phyloP scores from a whole-genome alignment of 2,888 invertebrate genomes.

The Eupithecia subfuscata region DNA sequence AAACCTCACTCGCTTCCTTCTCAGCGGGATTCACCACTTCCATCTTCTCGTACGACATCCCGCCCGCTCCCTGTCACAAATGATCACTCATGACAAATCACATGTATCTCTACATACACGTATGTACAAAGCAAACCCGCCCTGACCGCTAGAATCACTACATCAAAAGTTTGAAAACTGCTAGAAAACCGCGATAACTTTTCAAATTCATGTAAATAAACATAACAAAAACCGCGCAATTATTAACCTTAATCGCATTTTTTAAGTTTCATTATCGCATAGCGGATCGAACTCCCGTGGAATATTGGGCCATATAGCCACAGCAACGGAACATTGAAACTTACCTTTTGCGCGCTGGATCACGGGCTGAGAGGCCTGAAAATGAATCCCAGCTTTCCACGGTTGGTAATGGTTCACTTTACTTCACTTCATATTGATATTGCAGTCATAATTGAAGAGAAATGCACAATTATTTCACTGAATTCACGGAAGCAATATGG shows the following conservation, averaged over 20 bases:
- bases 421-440: slow-evolving; percentile 78
- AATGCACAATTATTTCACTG: slow-evolving; percentile 79
- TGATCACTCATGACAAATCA: slow-evolving; percentile 78
- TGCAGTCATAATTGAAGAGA: slow-evolving; percentile 82
- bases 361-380: slow-evolving; percentile 61
- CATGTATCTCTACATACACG: slow-evolving; percentile 80
- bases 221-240: slow-evolving; percentile 85
- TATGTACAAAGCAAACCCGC: slow-evolving; percentile 78
- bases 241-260: slow-evolving; percentile 85
- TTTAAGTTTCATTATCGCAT: slow-evolving; percentile 86
- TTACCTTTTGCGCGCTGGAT: slow-evolving; percentile 76
- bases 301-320: slow-evolving; percentile 85
- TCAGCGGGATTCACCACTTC: slow-evolving; percentile 87
- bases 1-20: slow-evolving; percentile 88
- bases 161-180: slow-evolving; percentile 57
- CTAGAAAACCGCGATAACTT: slow-evolving; percentile 82
- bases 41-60: slow-evolving; percentile 84
- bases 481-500: slow-evolving; percentile 84
- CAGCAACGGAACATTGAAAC: slow-evolving; percentile 81
- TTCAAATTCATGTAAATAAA: slow-evolving; percentile 85
- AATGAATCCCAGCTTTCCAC: slow-evolving; percentile 64
- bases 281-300: slow-evolving; percentile 85
- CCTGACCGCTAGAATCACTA: slow-evolving; percentile 66
- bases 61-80: slow-evolving; percentile 72
- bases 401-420: slow-evolving; percentile 66